Evolutionary conservation across 2,113 vertebrate genomes (phyloP).

Genomic region (Alces alces): DNA sequence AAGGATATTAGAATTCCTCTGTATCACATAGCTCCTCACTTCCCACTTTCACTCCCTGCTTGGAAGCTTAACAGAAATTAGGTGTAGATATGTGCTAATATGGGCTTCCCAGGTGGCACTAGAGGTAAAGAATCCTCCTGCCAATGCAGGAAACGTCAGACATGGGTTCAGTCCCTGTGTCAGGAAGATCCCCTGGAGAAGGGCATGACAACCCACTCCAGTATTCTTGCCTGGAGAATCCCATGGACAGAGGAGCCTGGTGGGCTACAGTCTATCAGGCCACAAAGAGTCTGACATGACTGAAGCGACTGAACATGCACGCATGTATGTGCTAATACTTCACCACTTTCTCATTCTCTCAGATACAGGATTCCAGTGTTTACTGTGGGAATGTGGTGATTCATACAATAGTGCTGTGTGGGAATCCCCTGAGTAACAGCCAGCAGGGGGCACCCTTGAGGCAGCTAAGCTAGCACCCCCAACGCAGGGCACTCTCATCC

Average conservation of each 20-base stretch:
- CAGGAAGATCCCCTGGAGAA: neutral
- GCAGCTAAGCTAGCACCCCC: neutral
- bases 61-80: neutral
- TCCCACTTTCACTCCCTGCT: neutral
- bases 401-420: neutral
- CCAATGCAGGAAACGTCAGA: neutral
- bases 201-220: neutral
- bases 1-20: neutral
- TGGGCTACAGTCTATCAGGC: neutral
- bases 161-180: neutral
- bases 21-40: neutral
- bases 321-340: neutral
- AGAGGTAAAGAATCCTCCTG: neutral
- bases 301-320: rapidly evolving
- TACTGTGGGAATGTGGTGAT: too few species aligned
- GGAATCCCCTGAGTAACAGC: neutral
- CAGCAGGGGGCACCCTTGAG: neutral
- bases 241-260: neutral
- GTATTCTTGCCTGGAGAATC: neutral
- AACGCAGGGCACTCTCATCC: neutral
- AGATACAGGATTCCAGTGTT: neutral
- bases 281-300: neutral
- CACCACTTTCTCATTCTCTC: neutral
- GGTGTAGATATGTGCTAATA: neutral
- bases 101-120: neutral